Evolutionary conservation across 2,888 invertebrate species (phyloP), one percentile per base, ranked within the genome.

Genomic region (Entomobrya multifasciata): DNA sequence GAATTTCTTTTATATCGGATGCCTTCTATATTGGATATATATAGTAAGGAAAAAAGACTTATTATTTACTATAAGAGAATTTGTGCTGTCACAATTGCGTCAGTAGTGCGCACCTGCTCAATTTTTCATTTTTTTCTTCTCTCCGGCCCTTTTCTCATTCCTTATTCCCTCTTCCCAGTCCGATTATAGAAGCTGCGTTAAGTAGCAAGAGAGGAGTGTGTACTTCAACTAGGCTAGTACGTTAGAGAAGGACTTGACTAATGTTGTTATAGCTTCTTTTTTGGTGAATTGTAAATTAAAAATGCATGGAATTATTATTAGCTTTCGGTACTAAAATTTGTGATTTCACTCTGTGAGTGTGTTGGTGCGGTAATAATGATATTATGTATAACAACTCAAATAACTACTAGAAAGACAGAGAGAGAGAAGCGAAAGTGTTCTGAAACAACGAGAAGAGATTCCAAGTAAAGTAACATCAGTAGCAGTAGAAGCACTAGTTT

Each of bases 21-120:
- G 55, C 49, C 70, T 82, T 60, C 15, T 55, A 74, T n/a, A n/a
- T n/a, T n/a, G n/a, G n/a, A n/a, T n/a, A n/a, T n/a, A n/a, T n/a
- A 62, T 49, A 76, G 55, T 10, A 47, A 77, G 44, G 77, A n/a
- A n/a, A 77, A 77, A 76, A 65, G 47, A 72, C 27, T 72, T 78
- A 78, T 80, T 52, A 52, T 80, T 52, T 52, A 83, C 30, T 47
- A 30, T 62, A 77, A 83, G 85, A 44, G 85, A 78, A 65, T 74
- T 86, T 52, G 57, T 76, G 67, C 44, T 87, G 81, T 87, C 81
- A 81, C 82, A 67, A 78, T 82, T 81, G 60, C 87, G 87, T 87
- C 87, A 87, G 77, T 74, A 70, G 82, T 67, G 82, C 55, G 82
- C 87, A 87, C 87, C 87, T 87, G 87, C 82, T 87, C 87, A 78